These are phyloP conservation scores for Tonatia bakeri DNA, from an alignment of 2,113 vertebrate species.

Conservation along the genomic window DNA sequence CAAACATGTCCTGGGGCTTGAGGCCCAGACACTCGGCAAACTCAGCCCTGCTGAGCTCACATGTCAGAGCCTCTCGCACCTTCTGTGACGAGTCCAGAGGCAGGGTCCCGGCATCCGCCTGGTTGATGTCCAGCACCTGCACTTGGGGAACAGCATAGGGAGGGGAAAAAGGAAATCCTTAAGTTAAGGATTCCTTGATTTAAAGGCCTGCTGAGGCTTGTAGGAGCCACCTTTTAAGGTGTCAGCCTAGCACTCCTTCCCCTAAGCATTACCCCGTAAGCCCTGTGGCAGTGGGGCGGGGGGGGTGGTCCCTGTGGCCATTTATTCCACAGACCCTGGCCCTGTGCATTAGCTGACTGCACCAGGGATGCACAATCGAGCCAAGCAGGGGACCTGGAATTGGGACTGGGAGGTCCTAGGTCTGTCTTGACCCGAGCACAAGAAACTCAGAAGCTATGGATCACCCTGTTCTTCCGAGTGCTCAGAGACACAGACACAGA, in stretches of 20 bases:
- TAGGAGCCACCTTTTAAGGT: neutral
- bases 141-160: neutral
- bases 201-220: neutral
- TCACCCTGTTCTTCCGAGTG: neutral
- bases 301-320: neutral
- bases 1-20: constrained; percentile 88
- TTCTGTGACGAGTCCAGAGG: constrained; percentile 78
- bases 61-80: constrained; percentile 85
- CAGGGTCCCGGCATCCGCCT: constrained; percentile 84
- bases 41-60: constrained; percentile 87
- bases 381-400: neutral
- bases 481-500: neutral
- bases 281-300: too few species aligned
- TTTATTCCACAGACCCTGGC: neutral
- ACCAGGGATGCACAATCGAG: neutral
- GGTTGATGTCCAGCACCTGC: constrained; percentile 89
- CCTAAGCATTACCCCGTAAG: neutral
- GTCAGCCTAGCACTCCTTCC: neutral
- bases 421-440: neutral
- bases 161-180: neutral
- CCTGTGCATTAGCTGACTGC: neutral
- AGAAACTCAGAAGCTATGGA: neutral
- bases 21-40: constrained; percentile 87
- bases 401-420: neutral
- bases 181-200: neutral